Evolutionary conservation across 2,113 vertebrate species (phyloP), one percentile per base, ranked within the genome.

Genomic region (Haemorhous mexicanus): DNA sequence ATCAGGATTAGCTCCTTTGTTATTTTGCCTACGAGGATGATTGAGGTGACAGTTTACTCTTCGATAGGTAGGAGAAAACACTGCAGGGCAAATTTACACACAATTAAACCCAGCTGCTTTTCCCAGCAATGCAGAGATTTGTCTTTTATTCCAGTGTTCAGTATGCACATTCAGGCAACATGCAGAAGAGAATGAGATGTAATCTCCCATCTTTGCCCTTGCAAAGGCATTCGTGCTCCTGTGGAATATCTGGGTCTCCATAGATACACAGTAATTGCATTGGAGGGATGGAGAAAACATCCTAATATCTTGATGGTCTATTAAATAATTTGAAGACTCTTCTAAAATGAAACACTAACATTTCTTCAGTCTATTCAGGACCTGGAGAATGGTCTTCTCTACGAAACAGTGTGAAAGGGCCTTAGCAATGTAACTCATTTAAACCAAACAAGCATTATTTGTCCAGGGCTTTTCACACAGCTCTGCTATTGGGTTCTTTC

Each of bases 1-100:
- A 88, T 93, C 63, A 81, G 85, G 85, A 93, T 95, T 90, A 91
- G 43, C 39, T 88, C 35, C 47, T 50, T 80, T 83, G 67, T 88
- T 85, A 43, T 86, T 91, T 87, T 90, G 24, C 76, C 50, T n/a
- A 23, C 2, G n/a, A 77, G 79, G 79, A 56, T 90, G 68, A 64
- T 70, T 49, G 75, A 83, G 59, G 50, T 83, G 70, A 20, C 37
- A 74, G 43, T 80, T 87, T 74, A 53, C 46, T 2, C 0, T 62
- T 87, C 18, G 12, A 35, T 56, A 83, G 63, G 55, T 74, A 52
- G 68, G 35, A 66, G 21, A 83, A 41, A 96, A 47, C 46, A 66
- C 62, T 43, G 27, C 7, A 11, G 49, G 46, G 33, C 46, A 82
- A 76, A 73, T 90, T 82, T 39, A 28, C 75, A 69, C 28, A 19